Evolutionary conservation across 2,888 invertebrate genomes (phyloP), one percentile per base, ranked within the genome.

Genomic region (Acronicta alni): DNA sequence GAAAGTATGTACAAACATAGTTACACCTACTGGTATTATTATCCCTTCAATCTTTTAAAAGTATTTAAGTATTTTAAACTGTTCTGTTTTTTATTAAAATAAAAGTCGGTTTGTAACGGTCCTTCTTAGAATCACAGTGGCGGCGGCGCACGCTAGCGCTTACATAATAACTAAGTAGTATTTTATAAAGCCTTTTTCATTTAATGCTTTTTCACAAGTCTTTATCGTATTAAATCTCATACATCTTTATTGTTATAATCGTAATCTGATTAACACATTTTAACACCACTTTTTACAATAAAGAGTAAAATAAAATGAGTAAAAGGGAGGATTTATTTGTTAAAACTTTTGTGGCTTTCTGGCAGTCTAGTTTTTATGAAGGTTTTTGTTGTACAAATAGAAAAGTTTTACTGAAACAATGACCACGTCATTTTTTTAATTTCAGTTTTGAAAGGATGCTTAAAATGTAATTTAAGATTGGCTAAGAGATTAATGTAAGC

Each of bases 121-220:
- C 26, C 1, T 9, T 1, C 8, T n/a, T 54, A 18, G 14, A 32
- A 20, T 37, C 0, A 17, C n/a, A 18, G 12, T 1, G 15, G 9
- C 17, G 14, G 12, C 1, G 15, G 9, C 17, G 14, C 12, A 30
- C 16, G 15, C 18, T 0, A 2, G 20, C 30, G 0, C 39, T 5
- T 9, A 12, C n/a, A 6, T 9, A 15, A 39, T 32, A 2, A n/a
- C n/a, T n/a, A n/a, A n/a, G 30, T 30, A 10, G 9, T 10, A 20
- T 53, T 30, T 37, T 53, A 35, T n/a, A 18, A 30, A 37, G 12
- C 16, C 12, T 41, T 45, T 60, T 30, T n/a, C 5, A 5, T 67
- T 58, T 18, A 17, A 68, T 15, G 14, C n/a, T n/a, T 9, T 17
- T 46, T 15, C 12, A 35, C 18, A 47, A 45, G 26, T 23, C 20